These are phyloP conservation scores for Neodon shergylaensis DNA, from an alignment of 2,113 vertebrate genomes.

Conservation along the genomic window DNA sequence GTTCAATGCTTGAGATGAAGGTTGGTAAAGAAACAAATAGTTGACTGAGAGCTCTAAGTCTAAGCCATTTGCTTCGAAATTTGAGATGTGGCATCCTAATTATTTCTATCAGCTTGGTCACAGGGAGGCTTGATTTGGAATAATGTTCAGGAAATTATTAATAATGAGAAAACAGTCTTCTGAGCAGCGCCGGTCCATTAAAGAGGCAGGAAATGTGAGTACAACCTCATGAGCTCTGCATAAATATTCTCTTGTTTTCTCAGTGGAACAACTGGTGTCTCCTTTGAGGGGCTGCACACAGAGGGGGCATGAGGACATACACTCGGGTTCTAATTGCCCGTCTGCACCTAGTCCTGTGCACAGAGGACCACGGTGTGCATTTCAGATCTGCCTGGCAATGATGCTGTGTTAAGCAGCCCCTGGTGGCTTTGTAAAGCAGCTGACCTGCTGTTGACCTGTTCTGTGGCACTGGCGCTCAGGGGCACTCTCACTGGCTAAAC, in stretches of 20 bases:
- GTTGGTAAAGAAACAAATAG: not conserved
- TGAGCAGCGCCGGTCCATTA: conserved; percentile 49
- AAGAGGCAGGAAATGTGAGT: conserved; percentile 34
- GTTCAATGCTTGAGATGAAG: conserved; percentile 34
- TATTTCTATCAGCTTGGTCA: conserved; percentile 46
- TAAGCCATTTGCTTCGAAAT: conserved; percentile 44
- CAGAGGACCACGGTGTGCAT: not conserved
- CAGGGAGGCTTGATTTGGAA: conserved; percentile 33
- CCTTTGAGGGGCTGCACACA: conserved; percentile 9
- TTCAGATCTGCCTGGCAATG: conserved; percentile 27
- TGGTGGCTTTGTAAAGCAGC: conserved; percentile 56
- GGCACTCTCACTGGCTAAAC: conserved; percentile 59
- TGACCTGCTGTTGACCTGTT: conserved; percentile 71
- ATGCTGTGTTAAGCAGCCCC: conserved; percentile 29
- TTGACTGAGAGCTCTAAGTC: conserved; percentile 54
- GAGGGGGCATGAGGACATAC: not conserved
- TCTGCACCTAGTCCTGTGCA: not conserved
- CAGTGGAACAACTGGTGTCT: conserved; percentile 10
- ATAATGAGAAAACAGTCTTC: conserved; percentile 65
- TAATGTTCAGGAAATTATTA: conserved; percentile 66
- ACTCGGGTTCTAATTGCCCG: conserved; percentile 7
- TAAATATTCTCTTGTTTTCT: conserved; percentile 54
- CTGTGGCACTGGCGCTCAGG: conserved; percentile 55
- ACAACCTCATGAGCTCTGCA: conserved; percentile 34
- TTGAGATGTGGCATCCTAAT: not conserved